Conservation (phyloP, 2,888 invertebrate species). For the Syrphus vitripennis region DNA sequence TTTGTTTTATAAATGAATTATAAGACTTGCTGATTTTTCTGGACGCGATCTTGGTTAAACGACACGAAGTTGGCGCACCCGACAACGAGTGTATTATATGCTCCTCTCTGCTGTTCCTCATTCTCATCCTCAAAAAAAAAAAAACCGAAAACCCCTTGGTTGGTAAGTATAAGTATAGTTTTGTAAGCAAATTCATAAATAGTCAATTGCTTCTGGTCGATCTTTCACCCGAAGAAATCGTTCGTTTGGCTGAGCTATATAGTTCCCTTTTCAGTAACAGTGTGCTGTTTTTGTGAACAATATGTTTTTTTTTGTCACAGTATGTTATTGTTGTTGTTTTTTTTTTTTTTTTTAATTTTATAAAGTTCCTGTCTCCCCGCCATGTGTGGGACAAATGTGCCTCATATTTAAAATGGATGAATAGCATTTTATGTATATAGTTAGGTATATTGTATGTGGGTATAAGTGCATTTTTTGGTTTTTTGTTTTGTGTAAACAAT, state of each 20-base stretch:
- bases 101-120: not conserved
- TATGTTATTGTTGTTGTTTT: not conserved
- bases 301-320: constrained; percentile 27
- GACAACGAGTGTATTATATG: not conserved
- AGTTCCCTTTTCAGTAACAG: constrained; percentile 47
- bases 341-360: too few species aligned
- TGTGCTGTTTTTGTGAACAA: constrained; percentile 55
- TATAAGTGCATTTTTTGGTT: constrained; percentile 45
- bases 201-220: constrained; percentile 64
- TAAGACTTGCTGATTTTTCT: constrained; percentile 40
- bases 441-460: not conserved
- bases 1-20: not conserved
- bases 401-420: constrained; percentile 50
- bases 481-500: constrained; percentile 36
- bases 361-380: constrained; percentile 24
- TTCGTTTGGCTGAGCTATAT: constrained; percentile 29
- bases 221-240: constrained; percentile 66
- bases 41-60: not conserved
- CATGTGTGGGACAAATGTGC: constrained; percentile 64
- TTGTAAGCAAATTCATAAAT: constrained; percentile 50
- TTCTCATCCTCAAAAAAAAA: too few species aligned
- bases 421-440: constrained; percentile 29
- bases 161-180: not conserved
- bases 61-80: not conserved
- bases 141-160: not conserved